Percentiles rank a stretch among this genome's conserved stretches.
Evolutionary conservation across 2,797 vertebrate genomes (phyloP).

Genomic region (Morus bassanus): DNA sequence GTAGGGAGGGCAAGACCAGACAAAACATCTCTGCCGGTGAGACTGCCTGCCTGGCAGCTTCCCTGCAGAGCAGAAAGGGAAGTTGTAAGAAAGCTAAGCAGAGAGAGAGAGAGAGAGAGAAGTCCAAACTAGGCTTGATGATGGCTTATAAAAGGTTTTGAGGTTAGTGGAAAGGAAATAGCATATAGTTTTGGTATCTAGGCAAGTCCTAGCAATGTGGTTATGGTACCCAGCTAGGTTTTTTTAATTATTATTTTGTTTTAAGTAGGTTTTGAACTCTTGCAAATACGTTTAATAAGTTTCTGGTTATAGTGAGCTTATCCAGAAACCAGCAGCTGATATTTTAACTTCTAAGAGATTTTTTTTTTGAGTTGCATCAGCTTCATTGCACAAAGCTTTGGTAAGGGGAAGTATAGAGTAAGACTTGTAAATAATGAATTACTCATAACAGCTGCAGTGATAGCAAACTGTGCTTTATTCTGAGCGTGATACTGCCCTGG

Average conservation of each 20-base stretch:
- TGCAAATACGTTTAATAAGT: background rate
- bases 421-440: constrained; percentile 1
- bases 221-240: background rate
- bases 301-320: background rate
- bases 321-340: background rate
- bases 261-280: background rate
- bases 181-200: background rate
- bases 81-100: background rate
- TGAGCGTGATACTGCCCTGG: background rate
- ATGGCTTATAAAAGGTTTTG: background rate
- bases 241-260: background rate
- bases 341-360: background rate
- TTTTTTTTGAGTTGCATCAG: background rate
- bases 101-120: background rate
- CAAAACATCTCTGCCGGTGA: background rate
- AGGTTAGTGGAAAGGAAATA: background rate
- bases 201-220: background rate
- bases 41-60: background rate
- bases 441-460: background rate
- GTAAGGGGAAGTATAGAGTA: background rate
- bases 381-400: background rate
- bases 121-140: background rate
- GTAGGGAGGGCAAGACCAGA: background rate
- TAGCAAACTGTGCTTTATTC: background rate
- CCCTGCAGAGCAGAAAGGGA: background rate